Evolutionary conservation across 2,888 invertebrate genomes (phyloP), one percentile per base, ranked within the genome.

Genomic region (Tiliacea aurago): DNA sequence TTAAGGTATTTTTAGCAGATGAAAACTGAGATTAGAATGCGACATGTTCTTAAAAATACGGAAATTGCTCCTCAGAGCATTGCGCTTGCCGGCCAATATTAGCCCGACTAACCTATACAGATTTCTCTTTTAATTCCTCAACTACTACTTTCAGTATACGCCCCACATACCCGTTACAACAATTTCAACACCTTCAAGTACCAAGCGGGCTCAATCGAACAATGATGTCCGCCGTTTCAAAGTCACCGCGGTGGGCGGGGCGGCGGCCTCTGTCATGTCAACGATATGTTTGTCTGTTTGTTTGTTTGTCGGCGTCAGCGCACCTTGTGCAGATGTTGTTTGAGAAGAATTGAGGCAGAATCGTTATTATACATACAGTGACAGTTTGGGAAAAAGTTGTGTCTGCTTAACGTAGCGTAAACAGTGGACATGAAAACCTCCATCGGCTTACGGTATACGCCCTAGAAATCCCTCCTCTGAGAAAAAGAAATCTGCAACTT

Each of bases 271-370:
- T 76, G 74, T 87, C 49, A 69, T 51, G 64, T 87, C 81, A 75
- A 49, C 63, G 76, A 73, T 80, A 41, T 84, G 86, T 88, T 80
- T 90, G 86, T 90, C 84, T 90, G 88, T 90, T 89, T 91, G 89
- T 90, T 87, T 86, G 86, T 85, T 78, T 84, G 84, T 76, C 73
- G 78, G 81, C 84, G 78, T 71, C 66, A 63, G 76, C 70, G 70
- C 85, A 86, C 83, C 85, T 84, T 84, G 76, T 78, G 80, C 84
- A 86, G 83, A 87, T 87, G 85, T 23, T 77, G 82, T 66, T 53
- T 73, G 51, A 33, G 73, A 77, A 77, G 72, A 73, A 73, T 67
- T 64, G 61, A 56, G 28, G n/a, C 20, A 45, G 41, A 20, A 49
- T 41, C 28, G 13, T 33, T 55, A 51, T 69, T 65, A 6, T 51